Evolutionary conservation across 2,113 vertebrate genomes (phyloP), one percentile per base, ranked within the genome.

Genomic region (Ictalurus furcatus): DNA sequence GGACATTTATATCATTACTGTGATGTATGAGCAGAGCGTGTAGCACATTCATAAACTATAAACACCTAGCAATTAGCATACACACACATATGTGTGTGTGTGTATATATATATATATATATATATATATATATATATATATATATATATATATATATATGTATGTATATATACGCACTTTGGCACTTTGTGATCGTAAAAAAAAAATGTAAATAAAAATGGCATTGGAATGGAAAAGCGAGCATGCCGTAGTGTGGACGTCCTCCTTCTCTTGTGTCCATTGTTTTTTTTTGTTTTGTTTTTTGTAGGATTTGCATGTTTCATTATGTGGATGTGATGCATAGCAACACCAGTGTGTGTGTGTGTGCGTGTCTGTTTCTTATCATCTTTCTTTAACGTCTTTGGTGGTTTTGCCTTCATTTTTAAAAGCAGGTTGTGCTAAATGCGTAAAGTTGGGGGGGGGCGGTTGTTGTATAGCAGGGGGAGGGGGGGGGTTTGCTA

Each of bases 211-310:
- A 9, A 48, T 21, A 56, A 81, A 85, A 90, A 90, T 88, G 88
- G 87, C 90, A 90, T 90, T 84, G 89, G 87, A 91, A 89, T 90
- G 91, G 37, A 84, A 82, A 88, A 8, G 16, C 23, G 11, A 89
- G 91, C 89, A 90, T 91, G 90, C 76, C 81, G 2, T 84, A 84
- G 4, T 1, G 61, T 78, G 48, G 69, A 86, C 74, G 44, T 69
- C 69, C 73, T 86, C 54, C 34, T 71, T 63, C 37, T 40, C 58
- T 63, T 63, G 25, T 58, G 63, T 76, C 80, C 78, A 16, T 54
- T 52, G 37, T 13, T 17, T 71, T 52, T 13, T 16, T 28, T 34
- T 34, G 34, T 34, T 13, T 16, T 28, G 16, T 56, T 54, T 52
- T 30, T 25, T 44, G 16, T 14, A 59, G 85, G 34, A 63, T 23